Conservation (phyloP, 2,113 vertebrate species). For the Cercopithecus mona region DNA sequence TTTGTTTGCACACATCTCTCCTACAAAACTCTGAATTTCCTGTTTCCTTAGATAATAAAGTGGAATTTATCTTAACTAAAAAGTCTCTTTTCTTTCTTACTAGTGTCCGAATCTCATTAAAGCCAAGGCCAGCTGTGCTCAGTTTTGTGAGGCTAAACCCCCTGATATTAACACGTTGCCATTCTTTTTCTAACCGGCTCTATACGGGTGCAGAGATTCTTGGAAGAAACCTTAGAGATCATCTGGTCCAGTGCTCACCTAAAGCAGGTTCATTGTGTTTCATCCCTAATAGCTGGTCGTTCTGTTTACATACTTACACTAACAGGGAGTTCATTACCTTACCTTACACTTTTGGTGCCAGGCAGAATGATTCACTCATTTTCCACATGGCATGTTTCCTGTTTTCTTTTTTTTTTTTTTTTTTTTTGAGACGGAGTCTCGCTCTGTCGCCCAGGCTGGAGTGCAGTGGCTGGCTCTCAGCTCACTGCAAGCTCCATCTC, state of each 20-base stretch:
- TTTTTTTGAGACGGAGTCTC: too few relatives aligned
- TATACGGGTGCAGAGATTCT: not conserved
- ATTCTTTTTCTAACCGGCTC: not conserved
- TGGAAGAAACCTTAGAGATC: not conserved
- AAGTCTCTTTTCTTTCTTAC: slow-evolving; percentile 24
- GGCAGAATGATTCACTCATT: not conserved
- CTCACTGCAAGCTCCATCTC: too few relatives aligned
- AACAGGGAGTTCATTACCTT: not conserved
- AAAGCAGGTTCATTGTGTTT: not conserved
- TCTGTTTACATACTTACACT: not conserved
- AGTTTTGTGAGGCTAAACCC: not conserved
- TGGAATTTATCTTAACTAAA: slow-evolving; percentile 2
- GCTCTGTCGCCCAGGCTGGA: too few relatives aligned
- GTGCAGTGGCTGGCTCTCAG: too few relatives aligned
- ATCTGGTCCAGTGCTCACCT: not conserved
- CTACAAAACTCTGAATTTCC: slow-evolving; percentile 1
- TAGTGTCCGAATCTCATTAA: slow-evolving; percentile 8
- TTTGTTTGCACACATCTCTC: not conserved
- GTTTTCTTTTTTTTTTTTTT: not conserved
- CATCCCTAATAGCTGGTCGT: not conserved
- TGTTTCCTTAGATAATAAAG: not conserved
- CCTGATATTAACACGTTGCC: not conserved
- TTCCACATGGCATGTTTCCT: not conserved
- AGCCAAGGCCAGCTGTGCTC: not conserved
- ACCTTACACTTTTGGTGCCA: not conserved